phyloP scores from a whole-genome alignment of 2,113 vertebrate genomes.

The Rhabdomys dilectus region DNA sequence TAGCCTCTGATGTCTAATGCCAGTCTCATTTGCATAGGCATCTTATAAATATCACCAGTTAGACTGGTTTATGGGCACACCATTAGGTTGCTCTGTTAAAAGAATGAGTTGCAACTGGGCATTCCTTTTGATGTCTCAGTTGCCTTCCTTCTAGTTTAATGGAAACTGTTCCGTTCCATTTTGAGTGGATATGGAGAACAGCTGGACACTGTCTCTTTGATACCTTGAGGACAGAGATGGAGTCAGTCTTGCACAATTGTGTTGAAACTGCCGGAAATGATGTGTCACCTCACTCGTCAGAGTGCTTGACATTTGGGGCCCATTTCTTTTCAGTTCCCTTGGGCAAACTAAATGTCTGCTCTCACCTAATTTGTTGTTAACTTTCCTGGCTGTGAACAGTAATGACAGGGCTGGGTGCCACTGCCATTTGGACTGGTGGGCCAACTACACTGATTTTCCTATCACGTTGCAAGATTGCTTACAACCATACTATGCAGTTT shows the following conservation, averaged over 20 bases:
- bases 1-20: not conserved
- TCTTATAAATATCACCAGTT: not conserved
- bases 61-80: not conserved
- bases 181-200: constrained; percentile 40
- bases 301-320: constrained; percentile 49
- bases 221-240: constrained; percentile 48
- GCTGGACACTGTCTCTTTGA: constrained; percentile 55
- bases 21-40: not conserved
- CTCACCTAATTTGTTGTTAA: not conserved
- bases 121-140: constrained; percentile 59
- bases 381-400: constrained; percentile 34
- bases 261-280: constrained; percentile 14
- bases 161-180: constrained; percentile 35
- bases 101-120: not conserved
- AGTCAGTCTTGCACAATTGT: not conserved
- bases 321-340: constrained; percentile 49
- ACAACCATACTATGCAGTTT: not conserved
- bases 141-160: not conserved
- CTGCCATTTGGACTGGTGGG: constrained; percentile 54
- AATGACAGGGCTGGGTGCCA: constrained; percentile 49
- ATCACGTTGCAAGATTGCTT: constrained; percentile 27
- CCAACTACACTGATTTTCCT: constrained; percentile 40
- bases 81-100: not conserved
- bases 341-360: not conserved
- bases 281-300: not conserved